Evolutionary conservation across 2,797 vertebrate genomes (phyloP).

Genomic region (Gorsachius magnificus): DNA sequence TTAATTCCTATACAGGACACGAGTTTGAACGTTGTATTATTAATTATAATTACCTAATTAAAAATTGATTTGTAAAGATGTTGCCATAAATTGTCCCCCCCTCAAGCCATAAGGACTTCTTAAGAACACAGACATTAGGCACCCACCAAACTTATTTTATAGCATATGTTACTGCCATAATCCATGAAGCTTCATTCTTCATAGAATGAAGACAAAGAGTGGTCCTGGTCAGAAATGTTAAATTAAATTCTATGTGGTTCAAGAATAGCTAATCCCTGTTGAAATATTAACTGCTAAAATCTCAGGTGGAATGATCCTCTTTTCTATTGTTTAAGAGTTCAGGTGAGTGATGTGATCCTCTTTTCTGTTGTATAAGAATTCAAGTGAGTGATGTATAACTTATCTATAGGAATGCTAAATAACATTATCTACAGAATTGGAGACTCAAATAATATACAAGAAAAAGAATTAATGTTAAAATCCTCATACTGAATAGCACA

Average conservation of each 20-base stretch:
- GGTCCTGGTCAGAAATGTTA: background rate
- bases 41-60: background rate
- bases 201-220: background rate
- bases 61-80: background rate
- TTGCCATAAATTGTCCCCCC: background rate
- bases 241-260: background rate
- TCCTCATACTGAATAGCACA: background rate
- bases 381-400: background rate
- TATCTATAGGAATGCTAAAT: background rate
- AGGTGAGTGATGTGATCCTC: background rate
- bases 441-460: background rate
- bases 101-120: background rate
- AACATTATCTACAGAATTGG: background rate
- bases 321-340: background rate
- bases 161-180: background rate
- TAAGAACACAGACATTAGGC: background rate
- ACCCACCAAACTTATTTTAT: background rate
- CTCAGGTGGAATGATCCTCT: background rate
- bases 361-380: conserved; percentile 5
- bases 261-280: background rate
- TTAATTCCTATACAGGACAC: background rate
- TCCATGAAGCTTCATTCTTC: background rate
- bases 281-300: conserved; percentile 46
- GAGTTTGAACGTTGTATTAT: background rate
- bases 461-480: conserved; percentile 58